phyloP scores from a whole-genome alignment of 1,140 invertebrate species.

The Cyclina sinensis region DNA sequence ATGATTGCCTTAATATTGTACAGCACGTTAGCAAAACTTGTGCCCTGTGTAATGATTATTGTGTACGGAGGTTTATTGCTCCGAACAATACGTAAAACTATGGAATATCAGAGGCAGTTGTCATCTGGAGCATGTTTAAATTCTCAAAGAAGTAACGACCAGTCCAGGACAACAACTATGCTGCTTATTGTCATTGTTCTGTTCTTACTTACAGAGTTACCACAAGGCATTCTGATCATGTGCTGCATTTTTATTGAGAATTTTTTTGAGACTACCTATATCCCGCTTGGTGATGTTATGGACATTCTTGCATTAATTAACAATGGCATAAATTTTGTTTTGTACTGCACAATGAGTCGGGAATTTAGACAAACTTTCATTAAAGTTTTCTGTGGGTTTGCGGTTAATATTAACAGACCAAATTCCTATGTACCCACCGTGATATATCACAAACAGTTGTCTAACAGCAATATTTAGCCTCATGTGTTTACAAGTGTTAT shows the following conservation, averaged over 20 bases:
- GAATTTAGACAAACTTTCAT: slow-evolving; percentile 95
- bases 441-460: background rate
- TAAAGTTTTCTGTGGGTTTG: slow-evolving; percentile 89
- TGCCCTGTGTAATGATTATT: slow-evolving; percentile 87
- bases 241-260: slow-evolving; percentile 77
- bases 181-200: slow-evolving; percentile 94
- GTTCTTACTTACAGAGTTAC: slow-evolving; percentile 95
- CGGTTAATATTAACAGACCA: background rate
- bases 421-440: background rate
- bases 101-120: slow-evolving; percentile 73
- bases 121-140: slow-evolving; percentile 53
- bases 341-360: slow-evolving; percentile 97
- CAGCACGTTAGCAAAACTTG: slow-evolving; percentile 83
- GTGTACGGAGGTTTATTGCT: slow-evolving; percentile 87
- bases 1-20: slow-evolving; percentile 82
- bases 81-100: slow-evolving; percentile 80
- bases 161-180: slow-evolving; percentile 96
- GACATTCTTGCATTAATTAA: slow-evolving; percentile 96
- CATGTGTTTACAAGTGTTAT: no score
- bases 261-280: slow-evolving; percentile 83
- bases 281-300: slow-evolving; percentile 94
- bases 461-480: background rate
- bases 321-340: slow-evolving; percentile 96
- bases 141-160: slow-evolving; percentile 86
- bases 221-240: slow-evolving; percentile 88